phyloP scores from a whole-genome alignment of 2,888 invertebrate species.

The Tholera decimalis region DNA sequence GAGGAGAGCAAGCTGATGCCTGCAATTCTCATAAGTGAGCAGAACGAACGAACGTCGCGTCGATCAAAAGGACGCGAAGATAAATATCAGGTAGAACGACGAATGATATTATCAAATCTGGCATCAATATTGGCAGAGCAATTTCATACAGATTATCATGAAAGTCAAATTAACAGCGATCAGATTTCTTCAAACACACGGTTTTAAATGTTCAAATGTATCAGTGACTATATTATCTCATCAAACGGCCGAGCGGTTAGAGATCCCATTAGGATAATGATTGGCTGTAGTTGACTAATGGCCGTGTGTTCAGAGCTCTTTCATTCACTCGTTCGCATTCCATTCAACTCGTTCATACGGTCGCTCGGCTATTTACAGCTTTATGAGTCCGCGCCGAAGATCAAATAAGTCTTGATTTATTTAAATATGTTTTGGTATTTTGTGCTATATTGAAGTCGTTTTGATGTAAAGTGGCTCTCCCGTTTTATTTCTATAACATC shows the following conservation, averaged over 20 bases:
- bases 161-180: constrained; percentile 59
- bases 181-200: constrained; percentile 57
- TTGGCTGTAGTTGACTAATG: constrained; percentile 83
- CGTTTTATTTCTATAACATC: constrained; percentile 26
- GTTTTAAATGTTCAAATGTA: constrained; percentile 64
- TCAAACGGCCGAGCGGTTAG: constrained; percentile 80
- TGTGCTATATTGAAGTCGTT: constrained; percentile 57
- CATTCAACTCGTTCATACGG: constrained; percentile 75
- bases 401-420: constrained; percentile 68
- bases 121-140: constrained; percentile 51
- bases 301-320: constrained; percentile 75
- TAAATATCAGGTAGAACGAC: constrained; percentile 46
- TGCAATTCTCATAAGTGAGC: constrained; percentile 53
- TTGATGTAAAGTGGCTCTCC: constrained; percentile 50
- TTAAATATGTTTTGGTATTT: constrained; percentile 53
- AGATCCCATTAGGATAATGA: constrained; percentile 87
- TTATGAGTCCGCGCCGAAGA: constrained; percentile 60
- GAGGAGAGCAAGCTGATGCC: constrained; percentile 52
- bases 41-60: constrained; percentile 28
- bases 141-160: constrained; percentile 55
- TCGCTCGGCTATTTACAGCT: constrained; percentile 71
- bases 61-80: constrained; percentile 38
- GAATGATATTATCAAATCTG: constrained; percentile 47
- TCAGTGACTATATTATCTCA: constrained; percentile 65
- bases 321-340: constrained; percentile 80